Evolutionary conservation across 2,797 vertebrate species (phyloP), one percentile per base, ranked within the genome.

Genomic region (Coccyzus lansbergi): DNA sequence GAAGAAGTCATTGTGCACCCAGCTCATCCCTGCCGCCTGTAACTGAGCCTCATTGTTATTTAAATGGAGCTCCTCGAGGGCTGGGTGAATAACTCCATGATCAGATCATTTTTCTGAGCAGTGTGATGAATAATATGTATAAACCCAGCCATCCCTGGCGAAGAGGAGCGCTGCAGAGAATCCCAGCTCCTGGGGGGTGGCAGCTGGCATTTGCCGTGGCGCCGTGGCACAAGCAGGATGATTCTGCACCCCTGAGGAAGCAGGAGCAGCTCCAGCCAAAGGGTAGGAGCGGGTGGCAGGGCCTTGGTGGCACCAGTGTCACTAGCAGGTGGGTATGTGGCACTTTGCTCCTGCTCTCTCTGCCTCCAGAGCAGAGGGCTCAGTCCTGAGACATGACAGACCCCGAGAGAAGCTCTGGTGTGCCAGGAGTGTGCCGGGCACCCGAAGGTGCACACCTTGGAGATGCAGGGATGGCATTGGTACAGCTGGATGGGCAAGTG

Each of bases 41-140:
- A 87, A 89, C 62, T 29, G 86, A 95, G 82, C 79, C 55, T 60
- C 81, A 59, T 67, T 90, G 94, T 88, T 83, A 75, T 88, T 93
- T 78, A 83, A 95, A 83, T 59, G 26, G 60, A 38, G 60, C 42
- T 44, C 42, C 42, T 44, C 15, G 42, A 44, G 78, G 86, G 75
- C 87, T 62, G 84, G 51, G 67, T 60, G 89, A 84, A 48, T 76
- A 84, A 81, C 68, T 86, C 62, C 55, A 59, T 17, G 16, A 74
- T 36, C 87, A 77, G 85, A 44, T 48, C 70, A 9, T 74, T 85
- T 85, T 85, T 59, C 72, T 60, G 83, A 87, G 90, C 46, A 3
- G 4, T 31, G 31, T 25, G 87, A 67, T 59, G 79, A 87, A 19
- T 15, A 31, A 6, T 8, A 56, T 49, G 1, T 40, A 12, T 20